Percentiles rank a stretch among this genome's conserved stretches.
Evolutionary conservation across 1,140 invertebrate species (phyloP).

Genomic region (Micrasema longulum): DNA sequence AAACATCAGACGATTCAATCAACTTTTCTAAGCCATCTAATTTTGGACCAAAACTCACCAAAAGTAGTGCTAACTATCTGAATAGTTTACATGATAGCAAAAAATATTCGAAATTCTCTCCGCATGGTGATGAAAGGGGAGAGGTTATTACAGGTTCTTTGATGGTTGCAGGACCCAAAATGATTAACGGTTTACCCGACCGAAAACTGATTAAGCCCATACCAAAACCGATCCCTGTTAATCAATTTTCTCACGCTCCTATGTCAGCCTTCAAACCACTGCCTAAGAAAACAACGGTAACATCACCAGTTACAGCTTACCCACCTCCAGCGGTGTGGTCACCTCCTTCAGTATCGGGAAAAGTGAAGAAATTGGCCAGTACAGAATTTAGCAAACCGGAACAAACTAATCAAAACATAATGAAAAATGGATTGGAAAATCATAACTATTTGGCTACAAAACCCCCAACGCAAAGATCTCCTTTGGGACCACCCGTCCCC

Average conservation of each 20-base stretch:
- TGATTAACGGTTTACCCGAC: constrained; percentile 51
- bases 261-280: constrained; percentile 77
- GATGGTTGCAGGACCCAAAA: constrained; percentile 59
- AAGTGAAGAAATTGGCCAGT: constrained; percentile 56
- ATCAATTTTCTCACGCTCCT: constrained; percentile 79
- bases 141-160: constrained; percentile 61
- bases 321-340: constrained; percentile 60
- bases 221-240: constrained; percentile 71
- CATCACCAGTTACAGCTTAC: constrained; percentile 57
- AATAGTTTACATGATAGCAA: constrained; percentile 62
- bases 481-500: constrained; percentile 55
- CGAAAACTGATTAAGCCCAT: constrained; percentile 57
- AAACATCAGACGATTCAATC: constrained; percentile 65
- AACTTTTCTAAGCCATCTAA: constrained; percentile 44
- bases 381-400: constrained; percentile 31
- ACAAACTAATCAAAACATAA: constrained; percentile 1
- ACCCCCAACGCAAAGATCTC: constrained; percentile 44
- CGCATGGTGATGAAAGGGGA: constrained; percentile 59
- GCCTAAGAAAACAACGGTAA: constrained; percentile 61
- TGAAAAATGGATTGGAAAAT: constrained; percentile 31
- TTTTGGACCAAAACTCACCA: constrained; percentile 59
- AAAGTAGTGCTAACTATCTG: constrained; percentile 59
- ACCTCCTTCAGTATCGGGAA: constrained; percentile 62
- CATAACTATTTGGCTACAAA: constrained; percentile 37
- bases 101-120: constrained; percentile 60